Evolutionary conservation across 92 coral and sea anemone genomes (phyloP).

Genomic region (Siderastrea siderea): DNA sequence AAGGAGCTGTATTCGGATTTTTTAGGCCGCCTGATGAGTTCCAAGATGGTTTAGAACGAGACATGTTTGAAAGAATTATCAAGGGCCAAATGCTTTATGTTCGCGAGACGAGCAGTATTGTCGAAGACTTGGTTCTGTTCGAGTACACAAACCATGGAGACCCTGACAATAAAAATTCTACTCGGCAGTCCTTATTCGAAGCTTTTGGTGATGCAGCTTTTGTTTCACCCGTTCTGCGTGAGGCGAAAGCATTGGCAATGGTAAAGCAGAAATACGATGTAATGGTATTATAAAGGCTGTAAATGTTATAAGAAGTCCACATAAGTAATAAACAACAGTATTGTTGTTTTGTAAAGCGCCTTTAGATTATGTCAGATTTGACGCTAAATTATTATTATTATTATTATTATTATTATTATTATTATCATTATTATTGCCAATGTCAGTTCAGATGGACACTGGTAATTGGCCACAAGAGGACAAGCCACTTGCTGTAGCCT

Average conservation of each 20-base stretch:
- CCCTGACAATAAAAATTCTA: slow-evolving; percentile 21
- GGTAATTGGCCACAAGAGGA: too few relatives aligned
- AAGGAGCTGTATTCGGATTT: slow-evolving; percentile 46
- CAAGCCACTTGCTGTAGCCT: too few relatives aligned
- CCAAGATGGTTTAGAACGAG: slow-evolving; percentile 40
- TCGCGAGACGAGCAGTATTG: slow-evolving; percentile 21
- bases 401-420: too few relatives aligned
- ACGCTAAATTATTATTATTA: not conserved
- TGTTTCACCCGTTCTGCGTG: slow-evolving; percentile 65
- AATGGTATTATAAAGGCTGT: not conserved
- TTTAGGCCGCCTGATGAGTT: slow-evolving; percentile 17
- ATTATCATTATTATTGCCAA: too few relatives aligned
- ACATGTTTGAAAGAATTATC: slow-evolving; percentile 18
- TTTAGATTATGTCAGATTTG: not conserved
- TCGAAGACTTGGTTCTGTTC: slow-evolving; percentile 46
- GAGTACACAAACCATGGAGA: slow-evolving; percentile 61
- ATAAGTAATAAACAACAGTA: not conserved
- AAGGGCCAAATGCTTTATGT: not conserved
- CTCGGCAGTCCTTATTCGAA: slow-evolving; percentile 51
- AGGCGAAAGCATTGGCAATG: slow-evolving; percentile 41
- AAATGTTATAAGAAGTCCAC: not conserved
- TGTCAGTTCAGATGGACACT: too few relatives aligned
- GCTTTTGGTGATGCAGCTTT: slow-evolving; percentile 29
- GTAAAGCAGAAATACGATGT: not conserved
- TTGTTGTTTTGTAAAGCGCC: too few relatives aligned